Evolutionary conservation across 2,888 invertebrate species (phyloP), one percentile per base, ranked within the genome.

Genomic region (Sphinx pinastri): DNA sequence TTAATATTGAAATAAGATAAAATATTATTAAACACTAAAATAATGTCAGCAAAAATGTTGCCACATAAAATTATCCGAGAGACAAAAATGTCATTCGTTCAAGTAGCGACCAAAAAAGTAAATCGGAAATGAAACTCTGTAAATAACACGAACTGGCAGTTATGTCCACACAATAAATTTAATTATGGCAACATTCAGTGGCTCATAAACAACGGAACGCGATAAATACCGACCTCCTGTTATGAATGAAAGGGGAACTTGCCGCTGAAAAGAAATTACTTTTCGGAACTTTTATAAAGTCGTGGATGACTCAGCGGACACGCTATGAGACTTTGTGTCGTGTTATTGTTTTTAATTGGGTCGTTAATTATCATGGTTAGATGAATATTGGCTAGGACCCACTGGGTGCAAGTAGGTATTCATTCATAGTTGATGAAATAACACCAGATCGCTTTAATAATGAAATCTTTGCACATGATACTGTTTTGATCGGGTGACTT

Each of bases 81-180:
- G 38, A 60, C 47, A 12, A 10, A n/a, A 45, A 16, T 11, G 45
- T 11, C 47, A 47, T 12, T 60, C n/a, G 16, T 16, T 19, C 47
- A 49, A 63, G 63, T 47, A 16, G 60, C 45, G 11, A 5, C 16
- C 31, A 19, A 63, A 74, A 79, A 82, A 76, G 75, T 72, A 80
- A 82, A 84, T 86, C 84, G 89, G 88, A 90, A 88, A 89, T 88
- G 85, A 87, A 84, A 82, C 71, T 78, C 80, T 76, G 84, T 89
- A 87, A 89, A 87, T 88, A 87, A 86, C 76, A 70, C 73, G 72
- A 81, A 81, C 80, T 80, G 85, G 81, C 88, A 84, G 82, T 88
- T 86, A 84, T 82, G 82, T 82, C 83, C 84, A 81, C 83, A 81
- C 79, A 84, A 88, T 89, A 88, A 88, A 89, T 89, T 90, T 88